A percentile compares a stretch with the other conserved stretches of the same genome.
Evolutionary conservation across 2,797 vertebrate genomes (phyloP).

Genomic region (Chaenodraco wilsoni): DNA sequence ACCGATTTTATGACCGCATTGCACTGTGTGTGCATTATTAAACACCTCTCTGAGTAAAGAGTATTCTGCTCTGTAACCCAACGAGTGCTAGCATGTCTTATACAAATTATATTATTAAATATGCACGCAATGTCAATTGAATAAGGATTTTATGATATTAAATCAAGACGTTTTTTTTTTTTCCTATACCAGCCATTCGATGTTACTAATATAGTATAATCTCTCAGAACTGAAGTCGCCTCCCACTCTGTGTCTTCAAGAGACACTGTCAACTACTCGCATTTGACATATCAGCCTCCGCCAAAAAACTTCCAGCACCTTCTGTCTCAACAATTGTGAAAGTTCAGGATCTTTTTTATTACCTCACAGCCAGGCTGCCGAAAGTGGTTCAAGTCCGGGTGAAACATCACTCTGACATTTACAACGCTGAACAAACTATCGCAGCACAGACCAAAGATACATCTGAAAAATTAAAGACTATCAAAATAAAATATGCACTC

Average conservation of each 20-base stretch:
- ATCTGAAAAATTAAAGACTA: conserved; percentile 9
- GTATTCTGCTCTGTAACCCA: conserved; percentile 10
- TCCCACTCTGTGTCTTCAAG: conserved; percentile 1
- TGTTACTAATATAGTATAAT: background rate
- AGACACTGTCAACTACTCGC: conserved; percentile 4
- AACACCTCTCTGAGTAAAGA: conserved; percentile 17
- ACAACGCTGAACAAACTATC: conserved; percentile 18
- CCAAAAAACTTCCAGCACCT: background rate
- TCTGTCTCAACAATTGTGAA: conserved; percentile 2
- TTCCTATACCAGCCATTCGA: background rate
- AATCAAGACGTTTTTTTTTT: no score
- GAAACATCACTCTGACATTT: conserved; percentile 46
- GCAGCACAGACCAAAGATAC: conserved; percentile 20
- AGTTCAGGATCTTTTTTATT: conserved; percentile 33
- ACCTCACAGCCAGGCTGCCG: conserved; percentile 1
- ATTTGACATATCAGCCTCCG: conserved; percentile 7
- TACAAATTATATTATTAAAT: background rate
- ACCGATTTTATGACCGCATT: background rate
- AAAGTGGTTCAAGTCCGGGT: conserved; percentile 7
- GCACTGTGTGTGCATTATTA: conserved; percentile 31
- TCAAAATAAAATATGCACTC: conserved; percentile 24
- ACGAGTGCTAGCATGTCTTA: background rate
- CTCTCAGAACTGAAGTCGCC: conserved; percentile 2
- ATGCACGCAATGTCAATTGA: background rate
- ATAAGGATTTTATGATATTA: background rate